Base-by-base conservation (phyloP, 1,140 invertebrate genomes). In the Drosophila arizonae region DNA sequence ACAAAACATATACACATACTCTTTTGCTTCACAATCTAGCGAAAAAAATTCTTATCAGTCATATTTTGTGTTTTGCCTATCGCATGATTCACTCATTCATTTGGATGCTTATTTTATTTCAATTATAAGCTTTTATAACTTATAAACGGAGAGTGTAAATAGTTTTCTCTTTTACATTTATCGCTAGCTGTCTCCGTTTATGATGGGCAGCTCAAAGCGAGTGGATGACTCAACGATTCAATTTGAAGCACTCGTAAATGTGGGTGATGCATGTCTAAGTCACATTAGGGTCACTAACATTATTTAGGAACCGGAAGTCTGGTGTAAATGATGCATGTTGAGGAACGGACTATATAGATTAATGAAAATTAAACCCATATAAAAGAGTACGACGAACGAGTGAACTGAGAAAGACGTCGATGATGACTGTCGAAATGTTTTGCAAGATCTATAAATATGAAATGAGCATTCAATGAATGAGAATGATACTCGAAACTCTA, bases 151-250 rank as follows among this genome's bases (percentile, higher is more conserved):
- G 5, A 81, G 61, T 70, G 76, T 76, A 87, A 86, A 87, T 79
- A 87, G 21, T 48, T 46, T 60, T 64, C 15, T 50, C 61, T 11
- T 55, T 28, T 41, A 6, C 54, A 54, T 55, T 79, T 79, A 68
- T 75, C 68, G 64, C 28, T n/a, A 13, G 26, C 43, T 57, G 57
- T 65, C 43, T 52, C 55, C 51, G 52, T 56, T 45, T 65, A 57
- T 66, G 64, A 68, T 48, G 64, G 55, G 33, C 54, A 62, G 45
- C 30, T 46, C 36, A n/a, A 30, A 9, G 21, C 51, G 60, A 1
- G n/a, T 61, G 60, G 81, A 87, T 85, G 81, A 85, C 71, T 86
- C 81, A 86, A 81, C 71, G 30, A 33, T 54, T 41, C 52, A 48
- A 57, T 51, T 24, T n/a, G 57, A 77, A 67, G 50, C 21, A 63